These are phyloP conservation scores for Nothocercus nigrocapillus DNA, from an alignment of 2,113 vertebrate genomes.

Conservation along the genomic window DNA sequence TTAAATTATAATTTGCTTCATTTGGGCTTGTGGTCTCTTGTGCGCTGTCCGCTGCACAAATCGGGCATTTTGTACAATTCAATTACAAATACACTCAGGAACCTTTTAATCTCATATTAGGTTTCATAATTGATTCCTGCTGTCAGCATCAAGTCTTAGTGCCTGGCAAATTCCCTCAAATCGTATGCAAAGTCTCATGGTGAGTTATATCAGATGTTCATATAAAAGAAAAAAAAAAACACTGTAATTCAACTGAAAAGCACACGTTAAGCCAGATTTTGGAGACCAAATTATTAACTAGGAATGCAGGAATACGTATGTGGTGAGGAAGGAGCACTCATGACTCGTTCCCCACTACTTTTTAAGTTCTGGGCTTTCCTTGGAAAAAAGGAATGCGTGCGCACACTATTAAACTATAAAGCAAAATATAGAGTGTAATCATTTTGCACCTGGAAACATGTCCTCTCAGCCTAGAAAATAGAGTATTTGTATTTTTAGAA, in stretches of 20 bases:
- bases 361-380: neutral
- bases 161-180: neutral
- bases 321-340: neutral
- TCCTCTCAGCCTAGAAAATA: neutral
- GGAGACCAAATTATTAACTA: neutral
- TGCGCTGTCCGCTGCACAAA: constrained; percentile 39
- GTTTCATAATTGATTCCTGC: constrained; percentile 68
- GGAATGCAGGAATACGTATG: neutral
- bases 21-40: constrained; percentile 53
- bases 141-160: neutral
- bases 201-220: constrained; percentile 5
- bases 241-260: neutral
- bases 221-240: neutral
- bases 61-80: constrained; percentile 68
- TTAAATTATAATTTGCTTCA: constrained; percentile 68
- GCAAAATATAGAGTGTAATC: neutral
- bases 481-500: constrained; percentile 25
- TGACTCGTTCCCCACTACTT: neutral
- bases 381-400: neutral
- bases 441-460: neutral
- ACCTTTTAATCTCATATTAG: constrained; percentile 67
- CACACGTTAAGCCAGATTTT: neutral
- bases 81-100: constrained; percentile 62
- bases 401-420: neutral
- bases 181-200: neutral